Evolutionary conservation across 2,797 vertebrate genomes (phyloP).

Genomic region (Linurgus olivaceus): DNA sequence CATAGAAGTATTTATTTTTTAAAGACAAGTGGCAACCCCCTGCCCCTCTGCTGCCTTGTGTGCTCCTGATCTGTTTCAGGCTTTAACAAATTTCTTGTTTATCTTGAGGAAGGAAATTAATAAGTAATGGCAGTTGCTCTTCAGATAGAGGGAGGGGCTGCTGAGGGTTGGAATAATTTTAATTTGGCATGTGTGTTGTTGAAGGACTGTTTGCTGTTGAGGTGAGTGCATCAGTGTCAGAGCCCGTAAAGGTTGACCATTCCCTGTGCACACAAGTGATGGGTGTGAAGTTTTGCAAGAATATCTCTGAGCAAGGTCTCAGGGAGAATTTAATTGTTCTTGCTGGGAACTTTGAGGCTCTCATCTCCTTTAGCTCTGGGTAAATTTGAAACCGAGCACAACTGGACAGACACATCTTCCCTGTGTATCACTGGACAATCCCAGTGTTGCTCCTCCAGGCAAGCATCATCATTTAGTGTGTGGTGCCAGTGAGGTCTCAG

Average conservation of each 20-base stretch:
- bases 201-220: background rate
- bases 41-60: background rate
- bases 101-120: constrained; percentile 18
- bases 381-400: background rate
- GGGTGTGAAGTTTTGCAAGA: background rate
- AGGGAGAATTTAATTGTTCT: background rate
- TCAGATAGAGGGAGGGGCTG: background rate
- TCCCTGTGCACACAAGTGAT: background rate
- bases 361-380: background rate
- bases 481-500: background rate
- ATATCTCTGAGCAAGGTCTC: background rate
- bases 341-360: background rate
- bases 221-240: accelerated
- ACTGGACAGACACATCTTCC: background rate
- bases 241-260: accelerated
- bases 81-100: constrained; percentile 6
- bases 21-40: background rate
- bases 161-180: background rate
- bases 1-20: background rate
- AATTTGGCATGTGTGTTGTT: background rate
- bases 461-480: accelerated
- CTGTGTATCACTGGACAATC: background rate
- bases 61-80: background rate
- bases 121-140: background rate
- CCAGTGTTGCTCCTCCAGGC: background rate